These are phyloP conservation scores for Spatulosminthurus flaviceps DNA, from an alignment of 2,888 invertebrate species.

Conservation along the genomic window DNA sequence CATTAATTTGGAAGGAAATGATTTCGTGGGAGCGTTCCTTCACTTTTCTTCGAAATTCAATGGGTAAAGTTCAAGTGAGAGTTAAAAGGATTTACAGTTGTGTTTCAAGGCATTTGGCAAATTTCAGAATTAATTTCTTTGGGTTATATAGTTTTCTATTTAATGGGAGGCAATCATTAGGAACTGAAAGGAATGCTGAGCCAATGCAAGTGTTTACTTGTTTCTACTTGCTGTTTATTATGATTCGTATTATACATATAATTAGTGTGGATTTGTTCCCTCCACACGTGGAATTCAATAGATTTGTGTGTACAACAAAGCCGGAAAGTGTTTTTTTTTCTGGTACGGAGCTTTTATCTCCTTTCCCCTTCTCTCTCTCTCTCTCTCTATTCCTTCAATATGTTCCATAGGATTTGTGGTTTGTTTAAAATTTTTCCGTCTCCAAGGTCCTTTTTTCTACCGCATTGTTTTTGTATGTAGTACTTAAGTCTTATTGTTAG, in stretches of 20 bases:
- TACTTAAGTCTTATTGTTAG: too few species aligned
- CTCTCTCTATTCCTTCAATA: too few species aligned
- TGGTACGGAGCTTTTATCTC: background rate
- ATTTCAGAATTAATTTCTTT: background rate
- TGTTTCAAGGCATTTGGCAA: slow-evolving; percentile 1
- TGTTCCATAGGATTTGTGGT: slow-evolving; percentile 1
- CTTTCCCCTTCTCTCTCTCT: too few species aligned
- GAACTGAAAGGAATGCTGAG: too few species aligned
- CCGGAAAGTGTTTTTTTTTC: slow-evolving; percentile 23
- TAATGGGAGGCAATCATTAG: too few species aligned
- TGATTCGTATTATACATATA: too few species aligned
- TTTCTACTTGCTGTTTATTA: background rate
- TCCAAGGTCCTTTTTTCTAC: slow-evolving; percentile 26
- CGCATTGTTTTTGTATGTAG: too few species aligned
- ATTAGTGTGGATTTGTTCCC: too few species aligned
- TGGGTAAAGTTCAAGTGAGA: background rate
- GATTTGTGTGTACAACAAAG: slow-evolving; percentile 14
- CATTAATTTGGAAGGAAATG: slow-evolving; percentile 33
- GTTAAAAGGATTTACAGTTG: slow-evolving; percentile 28
- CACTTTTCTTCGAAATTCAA: background rate
- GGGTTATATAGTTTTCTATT: too few species aligned
- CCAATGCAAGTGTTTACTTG: too few species aligned
- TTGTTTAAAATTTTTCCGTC: background rate
- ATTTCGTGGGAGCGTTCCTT: slow-evolving; percentile 28
- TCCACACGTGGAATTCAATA: too few species aligned